These are phyloP conservation scores for Adineta ricciae DNA, from an alignment of 2,888 invertebrate species.

Conservation along the genomic window DNA sequence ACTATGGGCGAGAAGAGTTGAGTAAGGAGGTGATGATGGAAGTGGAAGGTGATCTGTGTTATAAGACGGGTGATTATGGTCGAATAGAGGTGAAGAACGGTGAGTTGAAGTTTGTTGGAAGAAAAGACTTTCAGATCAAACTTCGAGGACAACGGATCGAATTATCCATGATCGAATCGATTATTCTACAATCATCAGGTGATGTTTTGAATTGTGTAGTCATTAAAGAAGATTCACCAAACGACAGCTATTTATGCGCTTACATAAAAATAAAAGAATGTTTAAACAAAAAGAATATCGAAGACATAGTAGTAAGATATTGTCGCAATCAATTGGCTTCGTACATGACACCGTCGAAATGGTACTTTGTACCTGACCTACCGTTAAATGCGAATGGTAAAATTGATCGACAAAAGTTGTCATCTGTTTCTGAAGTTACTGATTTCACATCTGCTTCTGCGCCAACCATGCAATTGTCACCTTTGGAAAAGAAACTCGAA, in stretches of 20 bases:
- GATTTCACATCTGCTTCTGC: not conserved
- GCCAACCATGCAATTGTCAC: not conserved
- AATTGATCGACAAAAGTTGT: not conserved
- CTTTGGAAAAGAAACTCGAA: not conserved
- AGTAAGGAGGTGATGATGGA: not conserved
- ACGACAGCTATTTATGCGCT: not conserved
- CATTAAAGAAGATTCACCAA: not conserved
- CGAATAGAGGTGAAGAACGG: not conserved
- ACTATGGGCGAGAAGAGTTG: not conserved
- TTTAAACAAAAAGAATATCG: not conserved
- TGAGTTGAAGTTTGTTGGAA: not conserved
- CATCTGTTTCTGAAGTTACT: not conserved
- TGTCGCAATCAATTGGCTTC: not conserved
- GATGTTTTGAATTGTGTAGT: not conserved
- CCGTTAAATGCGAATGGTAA: not conserved
- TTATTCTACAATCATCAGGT: not conserved
- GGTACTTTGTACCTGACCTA: not conserved
- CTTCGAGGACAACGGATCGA: not conserved
- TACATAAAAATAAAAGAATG: not conserved
- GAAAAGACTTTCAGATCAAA: not conserved
- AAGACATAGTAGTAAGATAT: rapidly evolving
- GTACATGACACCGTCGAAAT: not conserved
- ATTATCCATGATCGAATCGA: not conserved
- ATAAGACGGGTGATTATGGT: not conserved
- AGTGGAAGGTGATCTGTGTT: not conserved